Percentiles rank a stretch among this genome's conserved stretches.
Evolutionary conservation across 2,888 invertebrate genomes (phyloP).

Genomic region (Podabrus alpinus): DNA sequence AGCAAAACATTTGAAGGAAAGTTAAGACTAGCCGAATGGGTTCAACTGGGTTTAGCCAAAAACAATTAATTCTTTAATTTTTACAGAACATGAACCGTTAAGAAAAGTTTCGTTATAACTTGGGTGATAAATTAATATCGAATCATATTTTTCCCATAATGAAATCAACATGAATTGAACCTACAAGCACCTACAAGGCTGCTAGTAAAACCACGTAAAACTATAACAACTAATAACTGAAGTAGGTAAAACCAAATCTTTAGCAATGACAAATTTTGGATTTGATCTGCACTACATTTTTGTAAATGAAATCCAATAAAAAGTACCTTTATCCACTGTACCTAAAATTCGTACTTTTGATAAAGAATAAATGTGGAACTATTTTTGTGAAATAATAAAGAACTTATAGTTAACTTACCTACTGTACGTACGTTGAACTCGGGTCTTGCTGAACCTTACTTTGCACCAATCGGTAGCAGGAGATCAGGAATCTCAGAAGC

Average conservation of each 20-base stretch:
- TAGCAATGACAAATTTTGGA: not conserved
- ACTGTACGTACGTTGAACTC: not conserved
- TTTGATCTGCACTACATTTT: not conserved
- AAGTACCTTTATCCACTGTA: not conserved
- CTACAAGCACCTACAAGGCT: not conserved
- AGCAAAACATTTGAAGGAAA: not conserved
- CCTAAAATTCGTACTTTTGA: not conserved
- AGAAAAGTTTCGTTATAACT: not conserved
- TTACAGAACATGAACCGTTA: not conserved
- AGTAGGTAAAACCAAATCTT: not conserved
- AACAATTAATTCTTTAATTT: not conserved
- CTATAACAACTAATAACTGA: not conserved
- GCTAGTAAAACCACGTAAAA: too few relatives aligned
- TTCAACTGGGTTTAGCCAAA: not conserved
- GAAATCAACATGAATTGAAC: not conserved
- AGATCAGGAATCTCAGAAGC: not conserved
- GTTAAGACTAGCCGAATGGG: not conserved
- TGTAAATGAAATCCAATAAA: not conserved
- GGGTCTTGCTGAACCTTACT: conserved; percentile 1
- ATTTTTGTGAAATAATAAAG: not conserved
- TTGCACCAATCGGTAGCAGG: not conserved
- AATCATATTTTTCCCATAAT: not conserved
- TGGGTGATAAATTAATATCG: not conserved
- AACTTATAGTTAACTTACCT: not conserved
- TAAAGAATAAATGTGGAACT: not conserved